These are phyloP conservation scores for Linyphia triangularis DNA, from an alignment of 2,888 invertebrate genomes.

Conservation along the genomic window DNA sequence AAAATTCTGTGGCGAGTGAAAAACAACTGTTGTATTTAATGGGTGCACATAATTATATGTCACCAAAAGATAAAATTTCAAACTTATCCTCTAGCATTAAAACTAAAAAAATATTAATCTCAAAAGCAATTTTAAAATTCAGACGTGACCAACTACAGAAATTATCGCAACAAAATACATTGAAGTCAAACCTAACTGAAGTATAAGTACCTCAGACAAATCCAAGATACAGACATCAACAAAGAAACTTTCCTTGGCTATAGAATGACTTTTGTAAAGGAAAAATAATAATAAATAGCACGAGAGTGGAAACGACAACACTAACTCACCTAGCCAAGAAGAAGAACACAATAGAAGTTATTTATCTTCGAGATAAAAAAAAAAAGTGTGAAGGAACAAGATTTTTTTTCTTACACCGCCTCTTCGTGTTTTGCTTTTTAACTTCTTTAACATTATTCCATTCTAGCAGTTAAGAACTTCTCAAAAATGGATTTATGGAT, in stretches of 20 bases:
- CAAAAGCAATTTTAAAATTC: no score
- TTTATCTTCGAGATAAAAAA: conserved; percentile 45
- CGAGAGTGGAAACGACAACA: conserved; percentile 47
- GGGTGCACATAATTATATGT: no score
- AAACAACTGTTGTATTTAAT: no score
- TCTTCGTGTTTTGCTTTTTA: not conserved
- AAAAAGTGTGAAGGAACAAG: conserved; percentile 54
- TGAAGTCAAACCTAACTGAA: not conserved
- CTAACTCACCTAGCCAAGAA: conserved; percentile 54
- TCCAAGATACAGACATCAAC: conserved; percentile 34
- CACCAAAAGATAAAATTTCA: no score
- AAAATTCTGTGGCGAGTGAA: no score
- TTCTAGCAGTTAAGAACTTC: no score
- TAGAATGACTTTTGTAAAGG: not conserved
- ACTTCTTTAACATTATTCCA: not conserved
- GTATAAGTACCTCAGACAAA: not conserved
- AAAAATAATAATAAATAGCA: conserved; percentile 6
- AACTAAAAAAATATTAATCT: no score
- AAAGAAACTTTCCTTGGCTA: not conserved
- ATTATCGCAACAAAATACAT: not conserved
- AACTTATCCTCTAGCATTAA: no score
- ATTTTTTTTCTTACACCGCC: not conserved
- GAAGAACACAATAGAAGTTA: conserved; percentile 40
- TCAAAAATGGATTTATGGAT: no score
- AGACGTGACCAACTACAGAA: no score